These are phyloP conservation scores for Entelurus aequoreus DNA, from an alignment of 2,113 vertebrate species.

Conservation along the genomic window DNA sequence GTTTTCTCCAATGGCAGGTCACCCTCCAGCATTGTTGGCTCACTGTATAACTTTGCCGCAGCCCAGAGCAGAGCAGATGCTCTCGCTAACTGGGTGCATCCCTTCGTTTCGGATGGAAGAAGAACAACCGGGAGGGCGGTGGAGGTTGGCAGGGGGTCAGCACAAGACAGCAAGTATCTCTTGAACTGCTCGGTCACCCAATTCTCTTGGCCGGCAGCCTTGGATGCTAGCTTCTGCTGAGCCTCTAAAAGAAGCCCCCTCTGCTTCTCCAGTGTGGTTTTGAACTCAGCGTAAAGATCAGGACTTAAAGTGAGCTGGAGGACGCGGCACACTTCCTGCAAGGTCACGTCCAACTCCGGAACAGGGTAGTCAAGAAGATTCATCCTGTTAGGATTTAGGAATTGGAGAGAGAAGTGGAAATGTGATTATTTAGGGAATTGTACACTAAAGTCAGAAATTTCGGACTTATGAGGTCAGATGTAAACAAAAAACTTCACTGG, in stretches of 20 bases:
- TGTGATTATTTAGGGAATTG: background rate
- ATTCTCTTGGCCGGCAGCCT: conserved; percentile 57
- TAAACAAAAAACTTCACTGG: too few species aligned
- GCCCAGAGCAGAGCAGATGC: conserved; percentile 72
- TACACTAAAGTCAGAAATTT: background rate
- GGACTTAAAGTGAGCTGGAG: conserved; percentile 70
- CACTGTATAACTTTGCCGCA: conserved; percentile 64
- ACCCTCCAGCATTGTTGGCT: conserved; percentile 67
- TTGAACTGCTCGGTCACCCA: conserved; percentile 77
- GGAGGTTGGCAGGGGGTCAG: conserved; percentile 67
- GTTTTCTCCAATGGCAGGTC: conserved; percentile 65
- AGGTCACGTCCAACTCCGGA: conserved; percentile 68
- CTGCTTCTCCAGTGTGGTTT: conserved; percentile 55
- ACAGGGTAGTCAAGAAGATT: conserved; percentile 68
- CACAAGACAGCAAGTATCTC: conserved; percentile 58
- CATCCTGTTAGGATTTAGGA: conserved; percentile 57
- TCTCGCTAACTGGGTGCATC: conserved; percentile 53
- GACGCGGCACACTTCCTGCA: conserved; percentile 69
- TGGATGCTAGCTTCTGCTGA: conserved; percentile 42
- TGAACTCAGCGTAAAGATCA: conserved; percentile 62
- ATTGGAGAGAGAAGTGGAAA: conserved; percentile 4
- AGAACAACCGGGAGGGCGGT: conserved; percentile 70
- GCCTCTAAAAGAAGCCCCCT: conserved; percentile 50
- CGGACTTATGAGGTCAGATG: too few species aligned
- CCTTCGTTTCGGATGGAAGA: conserved; percentile 48